Evolutionary conservation across 2,888 invertebrate genomes (phyloP), one percentile per base, ranked within the genome.

Genomic region (Heliconius erato): DNA sequence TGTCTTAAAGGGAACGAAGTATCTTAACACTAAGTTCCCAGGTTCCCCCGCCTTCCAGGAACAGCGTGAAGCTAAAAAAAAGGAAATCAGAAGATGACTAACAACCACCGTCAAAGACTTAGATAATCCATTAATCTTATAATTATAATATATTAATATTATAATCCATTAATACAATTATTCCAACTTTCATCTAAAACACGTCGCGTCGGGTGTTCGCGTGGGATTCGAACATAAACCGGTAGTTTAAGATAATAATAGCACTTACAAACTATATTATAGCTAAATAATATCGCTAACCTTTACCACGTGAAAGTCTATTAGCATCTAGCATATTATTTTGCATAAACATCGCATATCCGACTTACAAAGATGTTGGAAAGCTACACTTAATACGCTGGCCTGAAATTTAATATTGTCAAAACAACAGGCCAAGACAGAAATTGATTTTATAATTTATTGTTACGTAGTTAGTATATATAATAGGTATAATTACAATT

Each of bases 261-360:
- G 44, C 65, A 54, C 68, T 59, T 74, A 32, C 67, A n/a, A 68
- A 80, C 76, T 76, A 40, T 68, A 69, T 59, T n/a, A n/a, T n/a
- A n/a, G 40, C 23, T 69, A 80, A 76, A 69, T 78, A 65, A 44
- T 40, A 63, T 69, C 63, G 9, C 28, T 71, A 59, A 71, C 77
- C 44, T 68, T 68, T 54, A 76, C n/a, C 63, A 79, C 26, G 79
- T 54, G 67, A 82, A 74, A 74, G 79, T 79, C 71, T 49, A 68
- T 79, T 59, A 77, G 44, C 49, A 63, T 71, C 69, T 79, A 74
- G 72, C 28, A 69, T 23, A 79, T 80, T 74, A 83, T 84, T 71
- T 84, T 83, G 81, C 83, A 83, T 82, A 80, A 80, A 82, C 71
- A 79, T 79, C 63, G 71, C 74, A 79, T 82, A 23, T 71, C 44